phyloP scores from a whole-genome alignment of 64 coral and sea anemone species.

The Pocillopora damicornis region DNA sequence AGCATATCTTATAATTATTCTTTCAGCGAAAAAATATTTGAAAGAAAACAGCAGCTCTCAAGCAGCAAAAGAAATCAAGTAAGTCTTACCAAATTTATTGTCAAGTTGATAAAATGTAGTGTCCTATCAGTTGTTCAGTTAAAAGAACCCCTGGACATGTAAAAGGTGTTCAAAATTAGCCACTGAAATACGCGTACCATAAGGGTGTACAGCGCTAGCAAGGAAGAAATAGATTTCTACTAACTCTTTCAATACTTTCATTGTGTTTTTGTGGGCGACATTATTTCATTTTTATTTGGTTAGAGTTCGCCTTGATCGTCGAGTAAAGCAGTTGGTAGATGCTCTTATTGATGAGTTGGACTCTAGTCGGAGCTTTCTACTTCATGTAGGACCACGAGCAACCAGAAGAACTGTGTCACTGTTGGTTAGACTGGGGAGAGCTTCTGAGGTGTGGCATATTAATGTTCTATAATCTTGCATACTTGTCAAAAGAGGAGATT shows the following conservation, averaged over 20 bases:
- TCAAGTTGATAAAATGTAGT: background rate
- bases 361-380: constrained; percentile 81
- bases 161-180: too few species aligned
- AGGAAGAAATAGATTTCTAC: too few species aligned
- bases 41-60: constrained; percentile 85
- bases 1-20: background rate
- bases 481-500: background rate
- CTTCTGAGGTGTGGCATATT: constrained; percentile 57
- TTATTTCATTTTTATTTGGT: background rate
- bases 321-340: constrained; percentile 84
- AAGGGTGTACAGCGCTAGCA: background rate
- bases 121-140: too few species aligned
- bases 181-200: background rate
- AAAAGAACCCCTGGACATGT: too few species aligned
- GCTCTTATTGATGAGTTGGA: constrained; percentile 89
- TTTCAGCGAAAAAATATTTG: constrained; percentile 79
- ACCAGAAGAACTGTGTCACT: constrained; percentile 83
- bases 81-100: background rate
- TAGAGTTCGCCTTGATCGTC: constrained; percentile 87
- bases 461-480: background rate
- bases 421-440: constrained; percentile 85
- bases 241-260: background rate
- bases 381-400: constrained; percentile 88
- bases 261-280: background rate
- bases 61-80: constrained; percentile 93